Percentiles rank a stretch among this genome's conserved stretches.
phyloP scores from a whole-genome alignment of 2,888 invertebrate species.

The Cantharis flavilabris region DNA sequence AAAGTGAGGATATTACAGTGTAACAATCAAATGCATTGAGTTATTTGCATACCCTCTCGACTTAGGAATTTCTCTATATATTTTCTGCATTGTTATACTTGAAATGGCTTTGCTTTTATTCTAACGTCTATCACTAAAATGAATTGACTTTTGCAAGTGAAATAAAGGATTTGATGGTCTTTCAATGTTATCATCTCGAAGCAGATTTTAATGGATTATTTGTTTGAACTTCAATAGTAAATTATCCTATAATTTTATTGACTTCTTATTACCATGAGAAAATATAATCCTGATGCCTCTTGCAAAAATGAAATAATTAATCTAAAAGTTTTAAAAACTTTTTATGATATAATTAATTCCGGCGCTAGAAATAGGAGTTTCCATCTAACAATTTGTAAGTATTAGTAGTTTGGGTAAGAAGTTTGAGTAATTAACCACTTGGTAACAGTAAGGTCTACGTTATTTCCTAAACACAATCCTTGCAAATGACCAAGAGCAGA shows the following conservation, averaged over 20 bases:
- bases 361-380: background rate
- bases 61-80: slow-evolving; percentile 11
- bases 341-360: background rate
- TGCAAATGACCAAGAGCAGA: slow-evolving; percentile 20
- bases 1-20: background rate
- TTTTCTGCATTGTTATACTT: slow-evolving; percentile 12
- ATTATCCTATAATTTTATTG: slow-evolving; percentile 10
- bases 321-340: background rate
- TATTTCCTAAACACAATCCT: slow-evolving; percentile 26
- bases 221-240: slow-evolving; percentile 9
- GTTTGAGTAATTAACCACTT: slow-evolving; percentile 25
- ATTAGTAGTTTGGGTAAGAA: slow-evolving; percentile 25
- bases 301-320: background rate
- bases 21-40: slow-evolving; percentile 2
- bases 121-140: slow-evolving; percentile 11
- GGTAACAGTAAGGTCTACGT: slow-evolving; percentile 21
- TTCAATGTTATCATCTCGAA: slow-evolving; percentile 24
- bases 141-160: slow-evolving; percentile 23
- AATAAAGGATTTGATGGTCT: slow-evolving; percentile 27
- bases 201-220: slow-evolving; percentile 23
- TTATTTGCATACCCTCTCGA: slow-evolving; percentile 1
- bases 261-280: background rate
- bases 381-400: slow-evolving; percentile 18
- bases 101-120: slow-evolving; percentile 12
- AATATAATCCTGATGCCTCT: background rate